These are phyloP conservation scores for Melanophora roralis DNA, from an alignment of 2,888 invertebrate species.

Conservation along the genomic window DNA sequence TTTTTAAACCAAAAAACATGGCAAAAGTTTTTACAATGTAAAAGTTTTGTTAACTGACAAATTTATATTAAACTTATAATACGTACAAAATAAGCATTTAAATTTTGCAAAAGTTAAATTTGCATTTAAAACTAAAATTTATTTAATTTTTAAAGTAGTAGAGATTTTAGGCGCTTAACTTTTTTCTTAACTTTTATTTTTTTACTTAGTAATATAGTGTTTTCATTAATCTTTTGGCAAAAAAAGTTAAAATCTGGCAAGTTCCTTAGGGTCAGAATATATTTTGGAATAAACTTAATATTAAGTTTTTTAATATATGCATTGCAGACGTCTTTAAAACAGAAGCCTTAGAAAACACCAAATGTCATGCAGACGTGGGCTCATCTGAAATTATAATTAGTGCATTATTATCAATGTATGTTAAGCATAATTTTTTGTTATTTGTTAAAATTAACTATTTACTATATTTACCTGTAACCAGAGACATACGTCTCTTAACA, in stretches of 20 bases:
- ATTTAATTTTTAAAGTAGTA: too few species aligned
- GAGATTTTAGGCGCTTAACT: too few species aligned
- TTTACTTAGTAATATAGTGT: too few species aligned
- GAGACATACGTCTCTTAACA: constrained; percentile 74
- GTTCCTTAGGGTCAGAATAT: constrained; percentile 4
- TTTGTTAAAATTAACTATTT: neutral
- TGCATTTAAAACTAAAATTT: too few species aligned
- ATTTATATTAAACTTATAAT: too few species aligned
- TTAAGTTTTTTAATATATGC: constrained; percentile 19
- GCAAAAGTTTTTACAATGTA: too few species aligned
- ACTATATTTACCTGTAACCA: constrained; percentile 67
- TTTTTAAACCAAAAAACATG: too few species aligned
- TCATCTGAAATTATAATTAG: constrained; percentile 66
- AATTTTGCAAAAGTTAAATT: too few species aligned
- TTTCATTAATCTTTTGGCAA: too few species aligned
- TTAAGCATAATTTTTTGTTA: neutral
- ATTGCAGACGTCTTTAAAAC: constrained; percentile 38
- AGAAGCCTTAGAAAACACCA: constrained; percentile 10
- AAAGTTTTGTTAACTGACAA: too few species aligned
- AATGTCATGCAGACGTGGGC: constrained; percentile 72
- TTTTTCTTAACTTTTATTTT: too few species aligned
- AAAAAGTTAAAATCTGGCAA: constrained; percentile 27
- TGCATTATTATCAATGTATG: neutral
- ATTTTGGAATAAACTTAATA: constrained; percentile 16
- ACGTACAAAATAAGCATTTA: too few species aligned